A percentile compares a stretch with the other conserved stretches of the same genome.
phyloP scores from a whole-genome alignment of 2,888 invertebrate species.

The Sminthurides aquaticus region DNA sequence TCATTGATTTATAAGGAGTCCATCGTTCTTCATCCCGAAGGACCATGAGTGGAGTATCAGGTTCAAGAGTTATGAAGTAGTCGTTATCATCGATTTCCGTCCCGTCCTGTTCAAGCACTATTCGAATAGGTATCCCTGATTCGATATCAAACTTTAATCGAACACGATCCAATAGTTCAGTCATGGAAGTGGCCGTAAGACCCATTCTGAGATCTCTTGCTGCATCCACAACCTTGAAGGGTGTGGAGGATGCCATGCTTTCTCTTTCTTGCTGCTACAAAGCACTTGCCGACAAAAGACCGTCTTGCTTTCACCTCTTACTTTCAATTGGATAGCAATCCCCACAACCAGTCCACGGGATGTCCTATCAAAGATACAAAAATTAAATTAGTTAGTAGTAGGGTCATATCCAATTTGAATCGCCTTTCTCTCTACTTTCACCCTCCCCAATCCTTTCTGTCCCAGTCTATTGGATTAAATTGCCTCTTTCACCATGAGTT shows the following conservation, averaged over 20 bases:
- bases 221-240: slow-evolving; percentile 72
- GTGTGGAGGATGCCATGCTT: slow-evolving; percentile 45
- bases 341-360: too few relatives aligned
- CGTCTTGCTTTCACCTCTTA: too few relatives aligned
- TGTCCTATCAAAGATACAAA: too few relatives aligned
- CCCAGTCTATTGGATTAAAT: too few relatives aligned
- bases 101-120: slow-evolving; percentile 84
- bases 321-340: too few relatives aligned
- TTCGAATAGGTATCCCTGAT: slow-evolving; percentile 47
- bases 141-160: slow-evolving; percentile 35
- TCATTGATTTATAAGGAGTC: slow-evolving; percentile 50
- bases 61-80: slow-evolving; percentile 83
- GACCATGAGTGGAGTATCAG: slow-evolving; percentile 74
- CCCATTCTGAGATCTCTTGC: slow-evolving; percentile 74
- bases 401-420: too few relatives aligned
- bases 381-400: too few relatives aligned
- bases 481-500: too few relatives aligned
- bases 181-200: slow-evolving; percentile 68
- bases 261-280: too few relatives aligned
- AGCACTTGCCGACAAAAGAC: too few relatives aligned
- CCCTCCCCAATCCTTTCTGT: too few relatives aligned
- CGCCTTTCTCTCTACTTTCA: too few relatives aligned
- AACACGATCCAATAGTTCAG: slow-evolving; percentile 51
- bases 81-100: slow-evolving; percentile 94
- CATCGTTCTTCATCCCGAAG: slow-evolving; percentile 69